A percentile compares a stretch with the other conserved stretches of the same genome.
phyloP scores from a whole-genome alignment of 2,888 invertebrate species.

The Gortyna flavago region DNA sequence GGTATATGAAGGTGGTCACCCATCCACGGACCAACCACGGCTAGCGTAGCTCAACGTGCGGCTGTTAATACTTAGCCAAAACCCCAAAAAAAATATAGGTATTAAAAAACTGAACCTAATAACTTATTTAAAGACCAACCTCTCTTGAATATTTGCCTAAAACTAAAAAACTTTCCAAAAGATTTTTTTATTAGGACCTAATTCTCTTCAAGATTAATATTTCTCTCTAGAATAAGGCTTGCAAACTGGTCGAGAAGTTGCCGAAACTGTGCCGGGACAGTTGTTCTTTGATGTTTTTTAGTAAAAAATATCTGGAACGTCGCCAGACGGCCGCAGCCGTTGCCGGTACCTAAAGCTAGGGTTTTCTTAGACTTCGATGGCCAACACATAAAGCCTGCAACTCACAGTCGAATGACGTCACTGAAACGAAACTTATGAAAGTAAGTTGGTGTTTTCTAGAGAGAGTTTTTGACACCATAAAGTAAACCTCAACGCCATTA shows the following conservation, averaged over 20 bases:
- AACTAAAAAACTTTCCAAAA: conserved; percentile 1
- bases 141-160: not conserved
- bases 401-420: not conserved
- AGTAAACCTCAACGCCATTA: too few species aligned
- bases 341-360: conserved; percentile 21
- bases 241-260: conserved; percentile 61
- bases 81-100: too few species aligned
- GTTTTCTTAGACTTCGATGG: not conserved
- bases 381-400: not conserved
- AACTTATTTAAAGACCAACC: conserved; percentile 12
- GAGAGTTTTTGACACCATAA: not conserved
- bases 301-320: conserved; percentile 51
- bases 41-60: too few species aligned
- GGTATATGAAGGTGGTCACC: too few species aligned
- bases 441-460: too few species aligned
- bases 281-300: conserved; percentile 63
- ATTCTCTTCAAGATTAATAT: conserved; percentile 40
- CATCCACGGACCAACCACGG: too few species aligned
- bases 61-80: too few species aligned
- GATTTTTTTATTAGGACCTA: conserved; percentile 7
- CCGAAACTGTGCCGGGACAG: conserved; percentile 66
- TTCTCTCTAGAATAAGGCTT: conserved; percentile 59
- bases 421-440: not conserved
- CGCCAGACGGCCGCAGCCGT: conserved; percentile 52
- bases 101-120: conserved; percentile 6